Evolutionary conservation across 2,797 vertebrate species (phyloP).

Genomic region (Gallinago nigripennis): DNA sequence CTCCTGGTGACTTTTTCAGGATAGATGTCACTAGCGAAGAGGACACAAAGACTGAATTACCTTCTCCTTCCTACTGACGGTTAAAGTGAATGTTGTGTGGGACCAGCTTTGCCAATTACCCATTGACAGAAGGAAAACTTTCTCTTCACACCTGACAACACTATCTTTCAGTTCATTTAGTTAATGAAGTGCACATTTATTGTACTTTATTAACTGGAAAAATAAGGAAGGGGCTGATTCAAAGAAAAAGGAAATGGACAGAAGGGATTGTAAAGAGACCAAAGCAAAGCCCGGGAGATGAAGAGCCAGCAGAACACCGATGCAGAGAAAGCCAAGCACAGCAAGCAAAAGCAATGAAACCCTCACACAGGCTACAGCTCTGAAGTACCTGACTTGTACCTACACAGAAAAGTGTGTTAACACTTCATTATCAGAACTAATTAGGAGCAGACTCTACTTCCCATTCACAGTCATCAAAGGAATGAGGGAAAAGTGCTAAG

Average conservation of each 20-base stretch:
- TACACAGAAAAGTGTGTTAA: slow-evolving; percentile 40
- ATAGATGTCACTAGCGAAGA: background rate
- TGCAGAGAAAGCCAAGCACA: background rate
- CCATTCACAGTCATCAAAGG: slow-evolving; percentile 49
- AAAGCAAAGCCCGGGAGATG: background rate
- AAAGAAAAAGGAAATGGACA: background rate
- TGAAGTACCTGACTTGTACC: slow-evolving; percentile 22
- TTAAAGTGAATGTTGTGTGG: background rate
- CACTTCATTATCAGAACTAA: slow-evolving; percentile 64
- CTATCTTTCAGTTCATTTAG: background rate
- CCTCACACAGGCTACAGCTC: background rate
- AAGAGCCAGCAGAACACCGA: background rate
- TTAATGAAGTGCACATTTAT: background rate
- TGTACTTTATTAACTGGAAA: background rate
- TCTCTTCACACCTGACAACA: background rate
- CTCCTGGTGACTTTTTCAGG: background rate
- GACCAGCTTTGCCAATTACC: background rate
- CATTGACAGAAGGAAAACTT: background rate
- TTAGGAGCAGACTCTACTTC: slow-evolving; percentile 61
- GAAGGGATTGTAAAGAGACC: background rate
- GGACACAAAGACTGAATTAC: background rate
- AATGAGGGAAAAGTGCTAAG: slow-evolving; percentile 49
- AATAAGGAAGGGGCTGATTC: background rate
- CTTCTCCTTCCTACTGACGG: background rate
- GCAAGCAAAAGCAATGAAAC: background rate